These are phyloP conservation scores for Maniola hyperantus DNA, from an alignment of 2,888 invertebrate genomes.

Conservation along the genomic window DNA sequence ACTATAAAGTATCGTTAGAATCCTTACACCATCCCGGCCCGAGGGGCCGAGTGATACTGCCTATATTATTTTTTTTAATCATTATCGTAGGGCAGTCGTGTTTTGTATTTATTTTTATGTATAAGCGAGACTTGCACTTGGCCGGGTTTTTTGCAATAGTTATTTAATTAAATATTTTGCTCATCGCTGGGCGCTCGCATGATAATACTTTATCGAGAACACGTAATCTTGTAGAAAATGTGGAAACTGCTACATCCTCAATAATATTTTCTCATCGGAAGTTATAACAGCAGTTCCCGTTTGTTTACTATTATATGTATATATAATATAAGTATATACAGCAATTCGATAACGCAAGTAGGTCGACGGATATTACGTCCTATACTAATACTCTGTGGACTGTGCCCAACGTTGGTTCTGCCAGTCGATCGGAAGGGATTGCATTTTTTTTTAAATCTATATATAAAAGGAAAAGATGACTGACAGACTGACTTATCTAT, in stretches of 20 bases:
- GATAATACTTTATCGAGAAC: not conserved
- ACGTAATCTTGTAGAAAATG: not conserved
- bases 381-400: not conserved
- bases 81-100: too few relatives aligned
- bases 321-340: too few relatives aligned
- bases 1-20: too few relatives aligned
- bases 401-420: not conserved
- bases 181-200: not conserved
- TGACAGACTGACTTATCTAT: too few relatives aligned
- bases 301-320: constrained; percentile 15
- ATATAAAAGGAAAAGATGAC: too few relatives aligned
- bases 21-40: too few relatives aligned
- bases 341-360: constrained; percentile 5
- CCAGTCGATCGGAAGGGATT: not conserved
- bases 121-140: too few relatives aligned
- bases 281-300: constrained; percentile 18
- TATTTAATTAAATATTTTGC: not conserved
- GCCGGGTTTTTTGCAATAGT: too few relatives aligned
- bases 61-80: too few relatives aligned
- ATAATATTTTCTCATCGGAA: constrained; percentile 13
- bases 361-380: constrained; percentile 10
- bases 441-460: not conserved
- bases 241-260: constrained; percentile 7
- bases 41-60: too few relatives aligned
- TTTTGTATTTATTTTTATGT: too few relatives aligned